These are phyloP conservation scores for Botia almorhae DNA, from an alignment of 2,797 vertebrate species.

Conservation along the genomic window DNA sequence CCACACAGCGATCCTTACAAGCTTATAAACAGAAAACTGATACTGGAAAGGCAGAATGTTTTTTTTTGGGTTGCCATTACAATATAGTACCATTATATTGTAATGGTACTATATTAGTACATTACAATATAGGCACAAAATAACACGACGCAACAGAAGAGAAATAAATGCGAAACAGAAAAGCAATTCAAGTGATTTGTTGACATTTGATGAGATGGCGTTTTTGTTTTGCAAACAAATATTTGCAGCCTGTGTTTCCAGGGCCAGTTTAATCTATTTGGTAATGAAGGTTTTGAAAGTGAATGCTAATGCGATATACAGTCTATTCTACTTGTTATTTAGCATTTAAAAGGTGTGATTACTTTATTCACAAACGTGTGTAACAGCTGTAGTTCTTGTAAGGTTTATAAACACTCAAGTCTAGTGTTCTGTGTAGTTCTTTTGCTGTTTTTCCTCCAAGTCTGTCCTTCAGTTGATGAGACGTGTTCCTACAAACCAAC, in stretches of 20 bases:
- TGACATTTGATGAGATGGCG: too few species aligned
- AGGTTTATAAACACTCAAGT: not conserved
- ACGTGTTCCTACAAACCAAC: constrained; percentile 19
- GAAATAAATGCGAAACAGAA: not conserved
- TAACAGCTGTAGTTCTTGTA: not conserved
- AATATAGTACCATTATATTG: not conserved
- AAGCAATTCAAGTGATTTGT: too few species aligned
- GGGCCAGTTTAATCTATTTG: too few species aligned
- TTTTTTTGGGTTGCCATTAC: not conserved
- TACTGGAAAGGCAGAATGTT: not conserved
- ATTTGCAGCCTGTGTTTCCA: not conserved
- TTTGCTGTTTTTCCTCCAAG: not conserved
- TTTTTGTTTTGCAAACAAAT: not conserved
- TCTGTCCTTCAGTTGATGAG: not conserved
- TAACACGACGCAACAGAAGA: not conserved
- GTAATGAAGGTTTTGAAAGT: too few species aligned
- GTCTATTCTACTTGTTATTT: too few species aligned
- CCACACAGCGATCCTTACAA: too few species aligned
- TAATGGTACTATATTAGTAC: too few species aligned
- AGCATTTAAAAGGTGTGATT: too few species aligned
- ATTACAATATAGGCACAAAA: not conserved
- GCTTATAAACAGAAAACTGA: not conserved
- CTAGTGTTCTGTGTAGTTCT: not conserved
- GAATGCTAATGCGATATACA: too few species aligned
- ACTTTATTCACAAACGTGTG: not conserved